These are phyloP conservation scores for Melikaiella ostensackeni DNA, from an alignment of 2,888 invertebrate genomes.

Conservation along the genomic window DNA sequence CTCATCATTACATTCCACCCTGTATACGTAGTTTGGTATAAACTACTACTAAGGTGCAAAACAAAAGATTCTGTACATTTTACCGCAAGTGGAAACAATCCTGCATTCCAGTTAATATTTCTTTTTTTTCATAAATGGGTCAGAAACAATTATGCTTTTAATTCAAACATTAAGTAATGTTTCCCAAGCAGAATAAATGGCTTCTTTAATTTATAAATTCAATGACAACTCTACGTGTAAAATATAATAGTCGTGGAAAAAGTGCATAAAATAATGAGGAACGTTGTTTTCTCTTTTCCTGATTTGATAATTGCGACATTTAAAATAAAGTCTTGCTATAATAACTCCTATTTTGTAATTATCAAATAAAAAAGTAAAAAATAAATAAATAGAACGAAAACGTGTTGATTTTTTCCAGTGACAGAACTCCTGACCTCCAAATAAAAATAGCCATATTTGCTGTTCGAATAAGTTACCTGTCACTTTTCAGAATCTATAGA, in stretches of 20 bases:
- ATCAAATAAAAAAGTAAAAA: too few relatives aligned
- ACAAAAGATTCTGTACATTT: background rate
- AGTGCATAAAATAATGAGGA: background rate
- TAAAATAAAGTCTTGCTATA: background rate
- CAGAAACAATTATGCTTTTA: background rate
- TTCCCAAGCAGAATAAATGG: rapidly evolving
- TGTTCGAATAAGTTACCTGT: too few relatives aligned
- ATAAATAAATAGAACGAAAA: too few relatives aligned
- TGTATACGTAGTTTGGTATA: background rate
- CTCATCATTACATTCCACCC: background rate
- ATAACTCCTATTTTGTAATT: too few relatives aligned
- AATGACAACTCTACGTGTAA: background rate
- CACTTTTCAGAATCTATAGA: too few relatives aligned
- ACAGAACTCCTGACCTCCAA: too few relatives aligned
- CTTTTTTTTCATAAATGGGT: background rate
- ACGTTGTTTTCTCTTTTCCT: background rate
- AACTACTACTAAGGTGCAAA: background rate
- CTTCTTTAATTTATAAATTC: background rate
- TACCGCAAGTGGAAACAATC: background rate
- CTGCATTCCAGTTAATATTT: background rate
- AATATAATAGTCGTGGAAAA: background rate
- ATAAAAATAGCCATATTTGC: too few relatives aligned
- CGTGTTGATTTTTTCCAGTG: too few relatives aligned
- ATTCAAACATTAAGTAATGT: background rate
- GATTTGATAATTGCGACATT: background rate